Evolutionary conservation across 2,888 invertebrate species (phyloP).

Genomic region (Tridacna gigas): DNA sequence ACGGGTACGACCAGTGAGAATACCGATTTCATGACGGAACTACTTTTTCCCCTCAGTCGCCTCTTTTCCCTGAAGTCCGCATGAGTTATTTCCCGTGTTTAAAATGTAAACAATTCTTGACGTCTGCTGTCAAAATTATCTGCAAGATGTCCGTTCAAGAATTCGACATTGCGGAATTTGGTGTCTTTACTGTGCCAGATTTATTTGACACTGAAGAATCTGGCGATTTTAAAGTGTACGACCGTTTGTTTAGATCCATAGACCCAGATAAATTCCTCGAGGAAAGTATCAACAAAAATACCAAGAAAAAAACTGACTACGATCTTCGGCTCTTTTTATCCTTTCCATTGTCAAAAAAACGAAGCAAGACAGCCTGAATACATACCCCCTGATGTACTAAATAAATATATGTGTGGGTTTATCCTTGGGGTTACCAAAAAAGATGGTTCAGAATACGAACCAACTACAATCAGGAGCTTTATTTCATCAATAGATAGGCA

Average conservation of each 20-base stretch:
- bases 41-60: no score
- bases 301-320: conserved; percentile 69
- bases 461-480: no score
- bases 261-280: no score
- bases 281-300: conserved; percentile 49
- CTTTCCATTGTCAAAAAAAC: conserved; percentile 64
- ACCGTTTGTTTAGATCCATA: conserved; percentile 12
- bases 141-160: background rate
- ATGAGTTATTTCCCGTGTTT: no score
- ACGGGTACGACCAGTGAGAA: no score
- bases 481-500: conserved; percentile 69
- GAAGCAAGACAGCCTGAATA: conserved; percentile 48
- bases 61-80: no score
- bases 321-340: conserved; percentile 68
- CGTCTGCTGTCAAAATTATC: no score
- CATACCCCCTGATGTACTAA: conserved; percentile 68
- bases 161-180: background rate
- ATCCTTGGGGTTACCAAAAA: conserved; percentile 66
- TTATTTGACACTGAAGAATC: conserved; percentile 19
- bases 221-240: conserved; percentile 10
- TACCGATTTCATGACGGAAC: no score
- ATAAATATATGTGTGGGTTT: conserved; percentile 68
- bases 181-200: background rate
- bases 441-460: conserved; percentile 1
- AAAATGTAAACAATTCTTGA: no score